These are phyloP conservation scores for Habrosyne pyritoides DNA, from an alignment of 2,888 invertebrate species.

Conservation along the genomic window DNA sequence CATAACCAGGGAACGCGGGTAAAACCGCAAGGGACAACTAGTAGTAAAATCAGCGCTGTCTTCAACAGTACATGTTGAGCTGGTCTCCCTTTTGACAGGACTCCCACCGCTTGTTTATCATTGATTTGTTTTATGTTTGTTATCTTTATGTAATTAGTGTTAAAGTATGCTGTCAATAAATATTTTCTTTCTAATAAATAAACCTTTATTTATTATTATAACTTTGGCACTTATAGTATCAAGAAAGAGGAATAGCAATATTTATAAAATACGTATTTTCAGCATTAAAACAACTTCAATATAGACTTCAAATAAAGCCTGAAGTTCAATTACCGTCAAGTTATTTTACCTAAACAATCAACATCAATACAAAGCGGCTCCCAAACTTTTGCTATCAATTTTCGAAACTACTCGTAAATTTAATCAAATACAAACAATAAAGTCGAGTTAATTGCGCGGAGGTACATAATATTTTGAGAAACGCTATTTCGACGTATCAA, in stretches of 20 bases:
- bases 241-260: neutral
- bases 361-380: neutral
- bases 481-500: neutral
- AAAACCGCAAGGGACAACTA: no score
- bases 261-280: neutral
- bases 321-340: neutral
- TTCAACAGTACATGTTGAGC: no score
- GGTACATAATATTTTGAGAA: neutral
- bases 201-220: no score
- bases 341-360: neutral
- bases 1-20: no score
- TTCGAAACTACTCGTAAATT: neutral
- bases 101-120: no score
- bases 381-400: constrained; percentile 2
- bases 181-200: no score
- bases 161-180: no score
- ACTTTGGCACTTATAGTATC: no score
- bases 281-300: neutral
- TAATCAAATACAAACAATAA: neutral
- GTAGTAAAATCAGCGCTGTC: no score
- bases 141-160: no score
- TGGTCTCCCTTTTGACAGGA: no score
- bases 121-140: no score
- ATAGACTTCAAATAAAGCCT: neutral
- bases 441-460: neutral